Percentiles rank a stretch among this genome's conserved stretches.
Conservation (phyloP, 1,140 invertebrate species). For the Chrysomallon squamiferum region DNA sequence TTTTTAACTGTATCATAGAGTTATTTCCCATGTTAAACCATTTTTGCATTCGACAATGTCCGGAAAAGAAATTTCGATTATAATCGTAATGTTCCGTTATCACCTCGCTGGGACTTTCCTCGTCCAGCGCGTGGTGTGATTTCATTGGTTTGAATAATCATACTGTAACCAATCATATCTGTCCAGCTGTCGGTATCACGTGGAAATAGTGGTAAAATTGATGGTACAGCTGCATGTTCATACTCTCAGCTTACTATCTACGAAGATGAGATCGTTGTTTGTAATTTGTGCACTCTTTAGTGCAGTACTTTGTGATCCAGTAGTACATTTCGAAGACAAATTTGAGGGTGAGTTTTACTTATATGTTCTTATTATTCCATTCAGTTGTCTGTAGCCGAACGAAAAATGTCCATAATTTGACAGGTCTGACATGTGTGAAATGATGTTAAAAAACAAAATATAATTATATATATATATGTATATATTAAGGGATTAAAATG, state of each 20-base stretch:
- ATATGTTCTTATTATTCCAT: too few relatives aligned
- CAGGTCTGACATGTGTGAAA: too few relatives aligned
- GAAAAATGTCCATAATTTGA: too few relatives aligned
- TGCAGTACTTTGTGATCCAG: constrained; percentile 44
- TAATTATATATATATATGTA: too few relatives aligned
- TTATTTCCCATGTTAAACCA: too few relatives aligned
- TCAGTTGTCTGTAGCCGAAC: too few relatives aligned
- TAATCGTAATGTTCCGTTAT: neutral
- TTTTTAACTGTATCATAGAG: too few relatives aligned
- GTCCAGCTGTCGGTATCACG: constrained; percentile 59
- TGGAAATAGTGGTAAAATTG: constrained; percentile 22
- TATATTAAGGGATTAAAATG: too few relatives aligned
- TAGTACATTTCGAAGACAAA: constrained; percentile 53
- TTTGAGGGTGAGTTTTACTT: constrained; percentile 45
- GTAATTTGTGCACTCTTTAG: constrained; percentile 39
- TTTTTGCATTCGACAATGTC: constrained; percentile 1
- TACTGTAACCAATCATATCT: constrained; percentile 43
- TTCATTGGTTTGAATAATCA: constrained; percentile 45
- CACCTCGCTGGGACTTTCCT: constrained; percentile 28
- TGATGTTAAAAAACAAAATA: too few relatives aligned
- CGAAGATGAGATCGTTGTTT: constrained; percentile 33
- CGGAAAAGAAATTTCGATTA: neutral
- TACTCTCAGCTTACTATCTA: neutral
- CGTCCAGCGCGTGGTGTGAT: constrained; percentile 53
- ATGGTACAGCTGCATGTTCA: neutral